Evolutionary conservation across 2,888 invertebrate species (phyloP).

Genomic region (Adelphocoris suturalis): DNA sequence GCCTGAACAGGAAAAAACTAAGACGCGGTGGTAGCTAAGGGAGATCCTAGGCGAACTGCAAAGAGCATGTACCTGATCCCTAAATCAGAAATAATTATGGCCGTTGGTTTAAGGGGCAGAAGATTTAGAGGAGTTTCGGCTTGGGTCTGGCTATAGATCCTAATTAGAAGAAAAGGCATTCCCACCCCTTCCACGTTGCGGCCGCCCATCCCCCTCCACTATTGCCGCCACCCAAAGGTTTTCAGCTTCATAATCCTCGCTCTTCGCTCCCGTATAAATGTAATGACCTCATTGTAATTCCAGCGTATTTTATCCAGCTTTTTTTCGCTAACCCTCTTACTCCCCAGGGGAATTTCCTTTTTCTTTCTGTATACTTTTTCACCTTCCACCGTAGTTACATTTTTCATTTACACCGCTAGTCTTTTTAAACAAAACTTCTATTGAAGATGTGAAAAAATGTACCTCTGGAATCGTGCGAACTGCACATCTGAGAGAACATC

Average conservation of each 20-base stretch:
- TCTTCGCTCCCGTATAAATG: conserved; percentile 52
- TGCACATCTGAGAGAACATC: too few species aligned
- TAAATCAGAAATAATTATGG: conserved; percentile 67
- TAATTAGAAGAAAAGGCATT: conserved; percentile 57
- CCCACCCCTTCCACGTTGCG: background rate
- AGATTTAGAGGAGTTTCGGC: conserved; percentile 66
- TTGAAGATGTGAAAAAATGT: conserved; percentile 20
- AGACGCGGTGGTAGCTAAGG: background rate
- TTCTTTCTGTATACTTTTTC: background rate
- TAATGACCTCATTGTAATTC: conserved; percentile 57
- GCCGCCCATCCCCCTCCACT: background rate
- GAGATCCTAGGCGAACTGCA: conserved; percentile 12
- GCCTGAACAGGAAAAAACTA: too few species aligned
- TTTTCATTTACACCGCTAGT: background rate
- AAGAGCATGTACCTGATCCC: conserved; percentile 51
- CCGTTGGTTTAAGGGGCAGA: conserved; percentile 58
- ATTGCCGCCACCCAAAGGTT: conserved; percentile 14
- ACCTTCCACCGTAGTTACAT: background rate
- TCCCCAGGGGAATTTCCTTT: background rate
- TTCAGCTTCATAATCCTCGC: conserved; percentile 48
- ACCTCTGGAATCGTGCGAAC: background rate
- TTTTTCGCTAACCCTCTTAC: background rate
- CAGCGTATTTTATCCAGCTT: conserved; percentile 47
- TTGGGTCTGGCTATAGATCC: conserved; percentile 57
- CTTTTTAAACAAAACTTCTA: conserved; percentile 27